These are phyloP conservation scores for Cervus canadensis DNA, from an alignment of 2,113 vertebrate species.

Conservation along the genomic window DNA sequence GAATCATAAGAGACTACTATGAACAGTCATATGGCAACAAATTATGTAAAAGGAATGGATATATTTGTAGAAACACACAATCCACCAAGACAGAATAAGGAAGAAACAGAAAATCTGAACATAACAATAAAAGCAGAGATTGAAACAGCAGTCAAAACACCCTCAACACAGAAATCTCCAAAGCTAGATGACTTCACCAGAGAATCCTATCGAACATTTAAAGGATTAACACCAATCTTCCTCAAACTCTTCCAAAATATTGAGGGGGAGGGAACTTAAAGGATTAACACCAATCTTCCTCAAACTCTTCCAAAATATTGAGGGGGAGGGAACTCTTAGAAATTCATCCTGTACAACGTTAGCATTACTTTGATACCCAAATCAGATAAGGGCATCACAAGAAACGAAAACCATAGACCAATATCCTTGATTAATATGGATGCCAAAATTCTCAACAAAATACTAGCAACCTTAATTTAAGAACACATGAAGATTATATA, in stretches of 20 bases:
- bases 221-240: neutral
- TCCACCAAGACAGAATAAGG: neutral
- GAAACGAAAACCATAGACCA: neutral
- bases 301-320: no score
- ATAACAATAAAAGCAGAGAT: neutral
- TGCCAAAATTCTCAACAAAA: neutral
- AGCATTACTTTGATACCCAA: neutral
- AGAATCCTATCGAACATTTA: neutral
- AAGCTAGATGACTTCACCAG: neutral
- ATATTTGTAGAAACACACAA: neutral
- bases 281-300: no score
- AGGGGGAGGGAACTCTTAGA: neutral
- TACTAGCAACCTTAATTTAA: neutral
- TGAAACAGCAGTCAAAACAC: neutral
- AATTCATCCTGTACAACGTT: neutral
- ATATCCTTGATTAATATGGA: neutral
- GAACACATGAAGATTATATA: neutral
- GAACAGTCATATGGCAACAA: neutral
- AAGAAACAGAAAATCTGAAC: neutral
- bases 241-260: no score
- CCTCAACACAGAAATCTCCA: neutral
- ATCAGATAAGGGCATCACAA: neutral
- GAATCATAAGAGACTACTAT: neutral
- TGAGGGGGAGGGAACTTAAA: neutral
- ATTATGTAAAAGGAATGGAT: neutral